Conservation (phyloP, 2,113 vertebrate genomes). For the Mus pahari region DNA sequence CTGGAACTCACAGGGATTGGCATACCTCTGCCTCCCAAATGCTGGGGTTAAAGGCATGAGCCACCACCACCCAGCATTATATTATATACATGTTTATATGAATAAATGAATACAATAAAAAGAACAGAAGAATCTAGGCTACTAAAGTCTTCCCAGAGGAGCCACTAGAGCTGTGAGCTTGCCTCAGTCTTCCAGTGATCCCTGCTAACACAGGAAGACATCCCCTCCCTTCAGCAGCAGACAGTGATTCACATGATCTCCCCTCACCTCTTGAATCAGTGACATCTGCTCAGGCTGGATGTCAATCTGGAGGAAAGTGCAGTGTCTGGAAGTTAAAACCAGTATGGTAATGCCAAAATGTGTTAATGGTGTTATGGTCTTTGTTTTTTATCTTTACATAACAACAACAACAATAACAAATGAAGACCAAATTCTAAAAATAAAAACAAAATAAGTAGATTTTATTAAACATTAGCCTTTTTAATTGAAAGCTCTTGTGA, state of each 20-base stretch:
- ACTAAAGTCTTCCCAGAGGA: neutral
- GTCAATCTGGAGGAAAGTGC: neutral
- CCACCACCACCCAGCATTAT: too few species aligned
- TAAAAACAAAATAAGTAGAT: slow-evolving; percentile 65
- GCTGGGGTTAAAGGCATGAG: too few species aligned
- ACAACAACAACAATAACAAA: neutral
- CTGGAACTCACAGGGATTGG: too few species aligned
- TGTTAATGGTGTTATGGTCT: too few species aligned
- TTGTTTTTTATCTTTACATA: neutral
- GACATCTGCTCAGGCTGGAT: neutral
- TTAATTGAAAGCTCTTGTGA: neutral
- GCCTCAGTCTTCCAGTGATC: neutral
- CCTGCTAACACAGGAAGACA: neutral
- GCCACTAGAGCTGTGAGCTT: neutral
- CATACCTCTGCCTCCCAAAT: too few species aligned
- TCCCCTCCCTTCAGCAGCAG: neutral
- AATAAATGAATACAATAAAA: neutral
- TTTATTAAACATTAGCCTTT: slow-evolving; percentile 78
- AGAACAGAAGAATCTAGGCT: neutral
- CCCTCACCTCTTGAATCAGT: neutral
- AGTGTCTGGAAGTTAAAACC: neutral
- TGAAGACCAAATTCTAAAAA: neutral
- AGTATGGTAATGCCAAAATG: neutral
- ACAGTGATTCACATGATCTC: neutral
- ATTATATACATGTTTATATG: neutral